Evolutionary conservation across 1,140 invertebrate genomes (phyloP).

Genomic region (Aphelenchoides avenae): DNA sequence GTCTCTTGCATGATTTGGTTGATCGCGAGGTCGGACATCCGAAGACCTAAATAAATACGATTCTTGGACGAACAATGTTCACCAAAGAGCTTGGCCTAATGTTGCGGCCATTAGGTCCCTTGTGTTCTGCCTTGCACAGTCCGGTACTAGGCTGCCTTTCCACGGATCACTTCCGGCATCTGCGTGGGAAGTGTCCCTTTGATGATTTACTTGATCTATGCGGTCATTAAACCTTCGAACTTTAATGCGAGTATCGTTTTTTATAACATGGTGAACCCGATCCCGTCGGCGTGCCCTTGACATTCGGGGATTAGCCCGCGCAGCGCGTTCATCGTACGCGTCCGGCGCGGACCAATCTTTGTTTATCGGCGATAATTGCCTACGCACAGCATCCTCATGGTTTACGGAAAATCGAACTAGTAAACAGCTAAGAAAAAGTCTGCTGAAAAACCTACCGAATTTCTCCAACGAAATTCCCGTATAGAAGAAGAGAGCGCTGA

Average conservation of each 20-base stretch:
- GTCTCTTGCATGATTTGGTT: constrained; percentile 26
- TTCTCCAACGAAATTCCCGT: constrained; percentile 10
- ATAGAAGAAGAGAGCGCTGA: constrained; percentile 21
- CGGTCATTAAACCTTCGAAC: background rate
- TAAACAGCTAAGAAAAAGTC: too few relatives aligned
- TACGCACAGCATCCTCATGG: too few relatives aligned
- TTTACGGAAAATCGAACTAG: too few relatives aligned
- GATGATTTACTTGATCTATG: background rate
- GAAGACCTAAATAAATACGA: constrained; percentile 3
- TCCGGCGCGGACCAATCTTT: too few relatives aligned
- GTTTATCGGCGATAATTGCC: too few relatives aligned
- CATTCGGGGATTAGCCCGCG: too few relatives aligned
- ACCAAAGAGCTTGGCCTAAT: background rate
- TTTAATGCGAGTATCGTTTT: too few relatives aligned
- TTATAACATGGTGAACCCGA: too few relatives aligned
- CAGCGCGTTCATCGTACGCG: too few relatives aligned
- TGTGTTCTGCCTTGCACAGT: background rate
- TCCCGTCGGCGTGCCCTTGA: too few relatives aligned
- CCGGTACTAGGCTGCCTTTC: background rate
- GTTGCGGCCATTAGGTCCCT: background rate
- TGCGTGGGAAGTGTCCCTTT: background rate
- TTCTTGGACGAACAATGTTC: background rate
- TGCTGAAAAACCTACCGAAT: too few relatives aligned
- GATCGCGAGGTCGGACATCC: constrained; percentile 22
- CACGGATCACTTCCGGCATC: background rate